Evolutionary conservation across 2,888 invertebrate species (phyloP).

Genomic region (Parnassius glacialis): DNA sequence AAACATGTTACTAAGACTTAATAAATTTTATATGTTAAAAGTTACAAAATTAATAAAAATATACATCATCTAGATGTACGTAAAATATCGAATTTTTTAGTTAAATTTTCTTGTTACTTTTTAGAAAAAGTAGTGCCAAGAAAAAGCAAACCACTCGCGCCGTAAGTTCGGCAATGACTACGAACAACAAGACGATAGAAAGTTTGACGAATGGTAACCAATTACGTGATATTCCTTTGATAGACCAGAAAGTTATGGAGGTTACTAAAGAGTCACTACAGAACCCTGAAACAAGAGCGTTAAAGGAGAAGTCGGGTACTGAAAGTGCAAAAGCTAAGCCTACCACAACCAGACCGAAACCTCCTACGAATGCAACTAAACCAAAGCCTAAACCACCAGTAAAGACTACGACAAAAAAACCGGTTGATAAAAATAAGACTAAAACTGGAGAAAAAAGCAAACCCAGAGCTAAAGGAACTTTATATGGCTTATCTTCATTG

Average conservation of each 20-base stretch:
- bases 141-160: conserved; percentile 68
- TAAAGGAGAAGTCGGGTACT: conserved; percentile 57
- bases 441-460: conserved; percentile 73
- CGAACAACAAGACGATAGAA: conserved; percentile 35
- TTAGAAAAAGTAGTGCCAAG: conserved; percentile 61
- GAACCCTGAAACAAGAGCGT: conserved; percentile 51
- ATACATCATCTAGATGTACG: too few species aligned
- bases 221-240: conserved; percentile 14
- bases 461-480: conserved; percentile 87
- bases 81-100: too few species aligned
- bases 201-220: conserved; percentile 18
- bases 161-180: conserved; percentile 44
- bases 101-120: conserved; percentile 29
- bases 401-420: conserved; percentile 61
- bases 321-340: conserved; percentile 63
- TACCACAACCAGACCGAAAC: conserved; percentile 50
- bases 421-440: conserved; percentile 59
- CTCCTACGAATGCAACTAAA: conserved; percentile 48
- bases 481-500: conserved; percentile 89
- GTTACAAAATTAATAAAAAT: too few species aligned
- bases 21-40: too few species aligned
- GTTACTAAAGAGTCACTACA: conserved; percentile 1
- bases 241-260: conserved; percentile 15
- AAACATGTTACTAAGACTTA: too few species aligned
- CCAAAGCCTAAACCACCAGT: conserved; percentile 62